Conservation (phyloP, 1,140 invertebrate genomes). For the Triops longicaudatus region DNA sequence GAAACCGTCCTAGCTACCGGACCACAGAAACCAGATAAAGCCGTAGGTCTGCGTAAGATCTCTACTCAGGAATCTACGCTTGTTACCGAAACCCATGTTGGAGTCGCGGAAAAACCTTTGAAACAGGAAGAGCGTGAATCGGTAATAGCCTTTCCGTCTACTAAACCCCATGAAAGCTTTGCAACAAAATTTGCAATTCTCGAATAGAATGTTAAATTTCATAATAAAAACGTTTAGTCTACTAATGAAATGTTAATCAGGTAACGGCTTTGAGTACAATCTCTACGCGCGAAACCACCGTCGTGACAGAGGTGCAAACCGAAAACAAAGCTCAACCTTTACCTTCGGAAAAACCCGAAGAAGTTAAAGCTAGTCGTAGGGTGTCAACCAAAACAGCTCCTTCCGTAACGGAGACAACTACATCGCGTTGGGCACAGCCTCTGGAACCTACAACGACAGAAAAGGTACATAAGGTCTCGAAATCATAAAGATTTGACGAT, state of each 20-base stretch:
- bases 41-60: constrained; percentile 19
- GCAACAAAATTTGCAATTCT: background rate
- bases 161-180: background rate
- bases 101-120: background rate
- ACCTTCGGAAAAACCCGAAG: constrained; percentile 32
- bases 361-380: constrained; percentile 18
- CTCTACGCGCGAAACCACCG: background rate
- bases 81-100: background rate
- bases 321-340: constrained; percentile 33
- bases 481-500: background rate
- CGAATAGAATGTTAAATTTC: background rate
- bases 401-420: background rate
- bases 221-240: background rate
- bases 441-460: background rate
- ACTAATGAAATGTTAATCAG: background rate
- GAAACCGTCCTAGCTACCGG: constrained; percentile 30
- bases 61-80: constrained; percentile 28
- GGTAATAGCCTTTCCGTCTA: background rate
- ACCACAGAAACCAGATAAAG: constrained; percentile 25
- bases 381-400: constrained; percentile 9
- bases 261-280: background rate
- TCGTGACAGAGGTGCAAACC: constrained; percentile 27
- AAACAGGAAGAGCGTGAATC: background rate
- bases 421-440: background rate
- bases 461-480: background rate